These are phyloP conservation scores for Cariama cristata DNA, from an alignment of 2,113 vertebrate species.

Conservation along the genomic window DNA sequence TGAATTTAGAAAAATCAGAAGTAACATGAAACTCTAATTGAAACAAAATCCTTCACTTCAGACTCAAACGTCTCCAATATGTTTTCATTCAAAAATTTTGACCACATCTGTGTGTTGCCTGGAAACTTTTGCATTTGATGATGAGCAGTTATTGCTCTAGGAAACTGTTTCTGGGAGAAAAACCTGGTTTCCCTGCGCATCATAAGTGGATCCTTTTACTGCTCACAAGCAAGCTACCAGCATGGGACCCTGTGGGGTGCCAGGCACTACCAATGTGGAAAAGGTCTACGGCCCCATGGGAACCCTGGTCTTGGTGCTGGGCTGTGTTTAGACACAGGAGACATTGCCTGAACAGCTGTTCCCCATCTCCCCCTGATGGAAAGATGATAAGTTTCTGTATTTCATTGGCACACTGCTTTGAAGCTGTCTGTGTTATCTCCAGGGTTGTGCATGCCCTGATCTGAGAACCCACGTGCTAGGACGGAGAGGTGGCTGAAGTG, in stretches of 20 bases:
- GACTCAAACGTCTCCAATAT: neutral
- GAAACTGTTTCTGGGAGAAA: neutral
- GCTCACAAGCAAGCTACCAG: neutral
- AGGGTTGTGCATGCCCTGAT: fast-evolving
- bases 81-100: neutral
- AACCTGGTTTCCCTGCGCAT: neutral
- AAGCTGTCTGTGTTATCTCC: neutral
- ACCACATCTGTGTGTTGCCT: neutral
- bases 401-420: neutral
- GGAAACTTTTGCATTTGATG: neutral
- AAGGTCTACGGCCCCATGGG: neutral
- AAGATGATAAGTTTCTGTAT: neutral
- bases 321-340: neutral
- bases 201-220: neutral
- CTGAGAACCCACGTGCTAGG: neutral
- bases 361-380: neutral
- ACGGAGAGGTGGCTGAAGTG: neutral
- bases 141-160: neutral
- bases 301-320: neutral
- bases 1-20: neutral
- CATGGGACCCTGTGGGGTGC: fast-evolving
- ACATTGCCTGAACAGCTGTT: neutral
- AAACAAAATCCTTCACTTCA: neutral
- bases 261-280: neutral
- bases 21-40: neutral